Base-by-base conservation (phyloP, 2,797 vertebrate species). In the Microcaecilia unicolor region DNA sequence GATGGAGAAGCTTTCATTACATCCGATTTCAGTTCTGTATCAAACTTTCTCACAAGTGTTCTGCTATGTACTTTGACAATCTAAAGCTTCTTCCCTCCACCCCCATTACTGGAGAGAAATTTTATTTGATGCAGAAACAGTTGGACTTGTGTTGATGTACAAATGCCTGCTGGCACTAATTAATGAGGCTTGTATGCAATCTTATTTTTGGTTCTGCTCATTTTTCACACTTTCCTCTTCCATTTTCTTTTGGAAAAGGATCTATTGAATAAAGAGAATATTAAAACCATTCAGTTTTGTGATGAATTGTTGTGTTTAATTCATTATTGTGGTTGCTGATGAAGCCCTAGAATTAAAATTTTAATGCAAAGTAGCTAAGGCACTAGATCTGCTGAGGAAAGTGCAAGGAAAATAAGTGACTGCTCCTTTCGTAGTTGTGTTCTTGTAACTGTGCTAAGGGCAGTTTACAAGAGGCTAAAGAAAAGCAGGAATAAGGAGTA, bases 261-360 rank as follows among this genome's bases (percentile, higher is more conserved):
- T 53, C 44, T 27, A 25, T 48, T 44, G 43, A 68, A 64, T 68
- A 68, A 68, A 68, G 52, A 31, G 24, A 48, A 37, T 67, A 42
- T 34, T 52, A 20, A 41, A 30, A 30, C 37, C n/a, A 25, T n/a
- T 24, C 2, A 14, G 6, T 25, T n/a, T n/a, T n/a, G n/a, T n/a
- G n/a, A n/a, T n/a, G n/a, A n/a, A n/a, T n/a, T n/a, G n/a, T n/a
- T n/a, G n/a, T n/a, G n/a, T n/a, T n/a, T n/a, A n/a, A n/a, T n/a
- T n/a, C n/a, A n/a, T n/a, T n/a, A n/a, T n/a, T n/a, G n/a, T n/a
- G n/a, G n/a, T n/a, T n/a, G n/a, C n/a, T n/a, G n/a, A n/a, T n/a
- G n/a, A n/a, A n/a, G n/a, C n/a, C n/a, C n/a, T n/a, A n/a, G n/a
- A n/a, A n/a, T n/a, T n/a, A n/a, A n/a, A n/a, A n/a, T n/a, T n/a